These are phyloP conservation scores for Solenodon paradoxus DNA, from an alignment of 2,113 vertebrate genomes.

Conservation along the genomic window DNA sequence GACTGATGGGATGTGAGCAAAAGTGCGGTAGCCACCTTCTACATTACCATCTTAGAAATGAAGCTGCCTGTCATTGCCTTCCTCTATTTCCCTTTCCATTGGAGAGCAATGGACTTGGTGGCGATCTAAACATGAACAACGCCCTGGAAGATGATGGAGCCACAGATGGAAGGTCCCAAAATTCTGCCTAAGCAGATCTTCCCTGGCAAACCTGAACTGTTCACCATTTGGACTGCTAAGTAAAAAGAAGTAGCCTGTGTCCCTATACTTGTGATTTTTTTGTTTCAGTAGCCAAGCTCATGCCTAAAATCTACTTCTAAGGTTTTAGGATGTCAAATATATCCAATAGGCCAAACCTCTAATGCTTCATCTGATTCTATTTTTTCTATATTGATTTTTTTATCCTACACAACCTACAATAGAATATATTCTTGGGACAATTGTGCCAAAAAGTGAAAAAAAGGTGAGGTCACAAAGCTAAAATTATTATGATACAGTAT, in stretches of 20 bases:
- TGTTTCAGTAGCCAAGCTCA: background rate
- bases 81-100: background rate
- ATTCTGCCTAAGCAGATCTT: background rate
- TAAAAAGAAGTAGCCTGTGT: background rate
- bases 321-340: background rate
- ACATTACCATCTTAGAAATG: background rate
- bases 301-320: background rate
- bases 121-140: background rate
- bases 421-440: background rate
- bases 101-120: background rate
- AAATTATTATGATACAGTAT: conserved; percentile 49
- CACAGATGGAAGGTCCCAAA: background rate
- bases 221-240: background rate
- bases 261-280: background rate
- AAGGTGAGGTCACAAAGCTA: background rate
- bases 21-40: background rate
- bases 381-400: background rate
- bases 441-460: background rate
- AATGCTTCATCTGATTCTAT: background rate
- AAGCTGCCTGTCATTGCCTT: background rate
- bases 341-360: background rate
- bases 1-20: background rate
- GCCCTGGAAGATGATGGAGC: background rate
- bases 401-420: background rate
- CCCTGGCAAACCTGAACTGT: background rate